Base-by-base conservation (phyloP, 2,888 invertebrate species). In the Drosophila longiperda region DNA sequence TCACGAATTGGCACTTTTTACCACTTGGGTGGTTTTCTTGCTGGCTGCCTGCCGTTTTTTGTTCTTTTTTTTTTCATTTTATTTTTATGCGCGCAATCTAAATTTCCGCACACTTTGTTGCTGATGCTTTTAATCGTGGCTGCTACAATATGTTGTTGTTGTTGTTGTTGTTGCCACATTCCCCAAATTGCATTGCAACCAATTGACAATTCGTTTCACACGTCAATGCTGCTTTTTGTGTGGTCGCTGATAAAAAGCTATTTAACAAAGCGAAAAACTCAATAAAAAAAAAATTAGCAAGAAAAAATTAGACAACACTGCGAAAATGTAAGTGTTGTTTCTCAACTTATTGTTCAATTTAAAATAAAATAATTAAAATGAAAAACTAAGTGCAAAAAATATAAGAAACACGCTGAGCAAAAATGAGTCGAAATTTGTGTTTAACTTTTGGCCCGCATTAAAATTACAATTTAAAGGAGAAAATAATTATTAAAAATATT, bases 1-100 rank as follows among this genome's bases (percentile, higher is more conserved):
- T 89, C 85, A 79, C 89, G 88, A 89, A 83, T 90, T 91, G 91
- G 82, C 90, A 89, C 90, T 89, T 81, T 77, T 69, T 65, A 75
- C 88, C 83, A 87, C 86, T 89, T 88, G 83, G 86, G 84, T 89
- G 91, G 89, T 55, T 79, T 49, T 20, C 55, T 23, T 23, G 29
- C 12, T 7, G n/a, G 26, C 12, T 60, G 26, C 26, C 1, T n/a
- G 33, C 45, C 23, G n/a, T 23, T 15, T 40, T 29, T 54, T 23
- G 17, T 50, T 55, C n/a, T 26, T 17, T 4, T 52, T 70, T 17
- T 17, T 38, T 50, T 42, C 8, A 3, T n/a, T 23, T 32, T 52
- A 26, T 34, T 53, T 20, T 36, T 54, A 36, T 57, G 15, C 20
- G 40, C 57, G 42, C 32, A 55, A 15, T 55, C 55, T 57, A 57